These are phyloP conservation scores for Heliconius erato DNA, from an alignment of 2,888 invertebrate species.

Conservation along the genomic window DNA sequence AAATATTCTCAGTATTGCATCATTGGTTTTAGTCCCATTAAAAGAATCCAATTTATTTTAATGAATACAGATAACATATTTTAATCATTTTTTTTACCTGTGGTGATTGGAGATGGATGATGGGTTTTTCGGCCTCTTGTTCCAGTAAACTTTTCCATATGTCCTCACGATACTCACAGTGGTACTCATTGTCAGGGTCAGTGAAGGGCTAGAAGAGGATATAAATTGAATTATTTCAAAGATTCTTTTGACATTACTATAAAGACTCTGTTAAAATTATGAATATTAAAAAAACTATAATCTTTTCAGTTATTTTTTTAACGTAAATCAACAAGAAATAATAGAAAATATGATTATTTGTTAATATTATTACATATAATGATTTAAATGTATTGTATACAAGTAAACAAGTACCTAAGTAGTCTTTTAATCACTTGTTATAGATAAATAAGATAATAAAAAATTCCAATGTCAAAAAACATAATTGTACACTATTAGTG, in stretches of 20 bases:
- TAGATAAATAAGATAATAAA: constrained; percentile 6
- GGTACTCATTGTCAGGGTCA: constrained; percentile 74
- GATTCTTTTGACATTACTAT: too few species aligned
- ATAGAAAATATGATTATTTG: neutral
- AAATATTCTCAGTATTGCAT: neutral
- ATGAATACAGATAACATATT: neutral
- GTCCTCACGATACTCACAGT: constrained; percentile 77
- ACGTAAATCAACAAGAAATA: neutral
- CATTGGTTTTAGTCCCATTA: neutral
- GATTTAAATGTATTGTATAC: neutral
- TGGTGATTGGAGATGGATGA: constrained; percentile 80
- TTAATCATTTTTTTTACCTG: constrained; percentile 67
- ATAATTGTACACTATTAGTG: neutral
- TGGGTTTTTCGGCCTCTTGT: constrained; percentile 75
- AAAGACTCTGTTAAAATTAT: too few species aligned
- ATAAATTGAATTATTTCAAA: neutral
- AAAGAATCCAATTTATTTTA: neutral
- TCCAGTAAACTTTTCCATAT: constrained; percentile 78
- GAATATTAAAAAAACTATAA: too few species aligned
- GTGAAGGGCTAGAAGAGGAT: constrained; percentile 65
- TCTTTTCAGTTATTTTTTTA: too few species aligned
- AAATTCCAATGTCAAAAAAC: neutral
- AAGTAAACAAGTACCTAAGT: neutral
- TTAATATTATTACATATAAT: neutral
- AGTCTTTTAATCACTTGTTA: neutral